phyloP scores from a whole-genome alignment of 1,140 invertebrate species.

The Chymomyza costata region DNA sequence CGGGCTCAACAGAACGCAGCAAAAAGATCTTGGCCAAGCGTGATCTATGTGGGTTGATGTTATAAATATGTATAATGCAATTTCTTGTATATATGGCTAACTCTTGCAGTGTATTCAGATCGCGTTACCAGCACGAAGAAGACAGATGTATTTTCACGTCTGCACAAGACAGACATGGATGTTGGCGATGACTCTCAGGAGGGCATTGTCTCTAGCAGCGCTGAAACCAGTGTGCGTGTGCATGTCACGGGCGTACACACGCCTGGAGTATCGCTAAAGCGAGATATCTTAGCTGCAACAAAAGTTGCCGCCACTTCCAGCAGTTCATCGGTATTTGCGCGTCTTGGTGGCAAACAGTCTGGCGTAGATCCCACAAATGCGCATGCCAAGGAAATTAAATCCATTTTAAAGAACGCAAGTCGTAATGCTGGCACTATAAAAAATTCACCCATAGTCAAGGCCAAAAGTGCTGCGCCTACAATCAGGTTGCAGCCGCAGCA shows the following conservation, averaged over 20 bases:
- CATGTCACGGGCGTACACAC: constrained; percentile 25
- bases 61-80: not conserved
- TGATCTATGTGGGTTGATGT: constrained; percentile 55
- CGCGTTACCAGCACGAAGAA: constrained; percentile 57
- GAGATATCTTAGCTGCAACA: constrained; percentile 7
- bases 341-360: constrained; percentile 58
- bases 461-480: constrained; percentile 40
- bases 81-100: too few species aligned
- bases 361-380: constrained; percentile 14
- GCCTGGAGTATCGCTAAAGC: too few species aligned
- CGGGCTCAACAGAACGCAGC: constrained; percentile 75
- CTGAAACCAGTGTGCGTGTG: constrained; percentile 46
- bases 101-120: constrained; percentile 62
- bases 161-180: constrained; percentile 31
- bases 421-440: constrained; percentile 22
- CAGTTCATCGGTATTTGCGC: constrained; percentile 63
- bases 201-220: constrained; percentile 57
- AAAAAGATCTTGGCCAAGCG: constrained; percentile 75
- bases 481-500: constrained; percentile 43
- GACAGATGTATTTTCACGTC: constrained; percentile 53
- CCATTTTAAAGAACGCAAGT: constrained; percentile 65
- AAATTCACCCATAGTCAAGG: constrained; percentile 60
- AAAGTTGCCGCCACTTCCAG: constrained; percentile 22
- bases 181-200: constrained; percentile 51
- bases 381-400: constrained; percentile 63